Evolutionary conservation across 2,888 invertebrate species (phyloP), one percentile per base, ranked within the genome.

Genomic region (Sarcophaga variegata): DNA sequence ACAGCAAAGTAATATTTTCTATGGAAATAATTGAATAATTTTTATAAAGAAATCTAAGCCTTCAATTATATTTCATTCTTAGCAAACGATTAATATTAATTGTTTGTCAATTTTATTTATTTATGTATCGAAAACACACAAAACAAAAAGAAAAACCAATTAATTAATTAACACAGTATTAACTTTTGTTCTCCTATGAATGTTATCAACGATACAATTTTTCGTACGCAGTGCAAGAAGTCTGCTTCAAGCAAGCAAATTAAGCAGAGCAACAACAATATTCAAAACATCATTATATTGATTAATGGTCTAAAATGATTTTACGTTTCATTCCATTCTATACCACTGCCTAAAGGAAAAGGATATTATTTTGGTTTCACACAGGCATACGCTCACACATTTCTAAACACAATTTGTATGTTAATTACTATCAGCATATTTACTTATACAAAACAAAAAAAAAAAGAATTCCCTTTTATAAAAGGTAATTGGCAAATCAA

Each of bases 321-420:
- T 78, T 78, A 70, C 82, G 71, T 77, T 82, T 77, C 71, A 77
- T 60, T 77, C 70, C 64, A 54, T 60, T 59, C n/a, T 71, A 27
- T 66, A 66, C 5, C 70, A 77, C 70, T 76, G 75, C 37, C 62
- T 71, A 8, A 8, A 25, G 74, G 25, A 25, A 60, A 54, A 77
- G 76, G 70, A 77, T 74, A 49, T 67, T 54, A 17, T 12, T 54
- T 54, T 54, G 12, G 4, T 54, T 54, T 54, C 4, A 37, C 10
- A 37, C 37, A 37, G 2, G 2, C 8, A 10, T 37, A 37, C 37
- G 37, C 37, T 37, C 37, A 37, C 37, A 37, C 37, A 37, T 10
- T 37, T 37, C 8, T 37, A 37, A 37, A 37, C 37, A 37, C 37
- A 37, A 37, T 37, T 37, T 8, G 2, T 37, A 37, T 37, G 37